Conservation (phyloP, 2,113 vertebrate species). For the Bungarus multicinctus region DNA sequence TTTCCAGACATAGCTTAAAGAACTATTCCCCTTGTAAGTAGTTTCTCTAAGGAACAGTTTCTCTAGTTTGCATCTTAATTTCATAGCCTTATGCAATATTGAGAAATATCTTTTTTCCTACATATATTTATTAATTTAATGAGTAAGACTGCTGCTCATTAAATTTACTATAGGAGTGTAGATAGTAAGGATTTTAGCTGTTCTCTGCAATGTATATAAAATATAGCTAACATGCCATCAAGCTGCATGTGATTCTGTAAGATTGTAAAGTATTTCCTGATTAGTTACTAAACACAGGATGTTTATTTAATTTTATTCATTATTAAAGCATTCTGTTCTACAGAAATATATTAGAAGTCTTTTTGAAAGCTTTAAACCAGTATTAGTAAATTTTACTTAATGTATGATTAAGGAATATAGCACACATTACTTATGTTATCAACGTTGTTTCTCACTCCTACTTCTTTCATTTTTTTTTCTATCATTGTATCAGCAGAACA, state of each 20-base stretch:
- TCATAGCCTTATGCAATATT: slow-evolving; percentile 47
- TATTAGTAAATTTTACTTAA: background rate
- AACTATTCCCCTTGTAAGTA: slow-evolving; percentile 33
- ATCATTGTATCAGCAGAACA: background rate
- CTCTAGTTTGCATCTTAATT: slow-evolving; percentile 41
- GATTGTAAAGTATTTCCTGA: slow-evolving; percentile 17
- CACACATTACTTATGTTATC: background rate
- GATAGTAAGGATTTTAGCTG: slow-evolving; percentile 14
- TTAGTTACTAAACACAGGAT: slow-evolving; percentile 19
- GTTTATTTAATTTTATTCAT: slow-evolving; percentile 7
- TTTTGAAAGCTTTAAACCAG: slow-evolving; percentile 26
- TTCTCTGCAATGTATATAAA: slow-evolving; percentile 23
- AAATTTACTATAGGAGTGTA: slow-evolving; percentile 24
- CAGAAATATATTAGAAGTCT: background rate
- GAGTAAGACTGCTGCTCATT: slow-evolving; percentile 22
- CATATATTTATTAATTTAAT: slow-evolving; percentile 35
- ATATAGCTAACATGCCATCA: background rate
- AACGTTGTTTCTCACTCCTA: background rate
- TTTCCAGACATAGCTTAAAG: slow-evolving; percentile 27
- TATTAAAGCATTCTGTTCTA: background rate
- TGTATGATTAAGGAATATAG: background rate
- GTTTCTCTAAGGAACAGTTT: slow-evolving; percentile 18
- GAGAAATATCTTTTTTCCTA: slow-evolving; percentile 48
- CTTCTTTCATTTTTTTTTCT: background rate
- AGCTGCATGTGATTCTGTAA: slow-evolving; percentile 9